A percentile compares a stretch with the other conserved stretches of the same genome.
These are phyloP conservation scores for Muntiacus reevesi DNA, from an alignment of 2,113 vertebrate species.

Conservation along the genomic window DNA sequence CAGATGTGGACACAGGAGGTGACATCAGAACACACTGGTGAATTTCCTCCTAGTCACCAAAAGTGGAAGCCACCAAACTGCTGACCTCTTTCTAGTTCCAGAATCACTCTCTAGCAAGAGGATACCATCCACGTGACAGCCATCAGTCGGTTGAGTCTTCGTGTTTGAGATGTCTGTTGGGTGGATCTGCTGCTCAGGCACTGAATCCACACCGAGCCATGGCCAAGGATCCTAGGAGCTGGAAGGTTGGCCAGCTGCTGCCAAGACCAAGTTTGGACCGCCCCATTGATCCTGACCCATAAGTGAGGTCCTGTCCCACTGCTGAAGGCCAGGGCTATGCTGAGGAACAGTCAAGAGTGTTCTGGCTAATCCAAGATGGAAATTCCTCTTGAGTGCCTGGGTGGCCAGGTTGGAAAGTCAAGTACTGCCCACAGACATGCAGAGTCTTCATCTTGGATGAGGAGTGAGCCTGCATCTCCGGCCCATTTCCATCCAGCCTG, in stretches of 20 bases:
- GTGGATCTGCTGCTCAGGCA: slow-evolving; percentile 3
- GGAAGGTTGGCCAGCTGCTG: neutral
- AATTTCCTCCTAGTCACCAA: neutral
- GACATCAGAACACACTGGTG: neutral
- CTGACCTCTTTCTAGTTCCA: neutral
- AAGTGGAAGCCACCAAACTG: slow-evolving; percentile 14
- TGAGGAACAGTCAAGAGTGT: neutral
- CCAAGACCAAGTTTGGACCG: neutral
- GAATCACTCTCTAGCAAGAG: slow-evolving; percentile 29
- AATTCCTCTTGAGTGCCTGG: neutral
- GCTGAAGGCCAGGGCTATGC: neutral
- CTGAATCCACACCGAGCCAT: neutral
- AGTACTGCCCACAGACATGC: neutral
- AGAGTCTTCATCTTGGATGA: neutral
- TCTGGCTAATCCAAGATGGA: neutral
- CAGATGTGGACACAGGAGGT: neutral
- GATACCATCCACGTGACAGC: neutral
- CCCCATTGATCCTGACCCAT: neutral
- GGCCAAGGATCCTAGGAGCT: slow-evolving; percentile 31
- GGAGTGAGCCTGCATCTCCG: slow-evolving; percentile 11
- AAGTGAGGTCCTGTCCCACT: neutral
- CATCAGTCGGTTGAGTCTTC: neutral
- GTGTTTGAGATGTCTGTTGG: neutral
- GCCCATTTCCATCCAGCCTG: slow-evolving; percentile 16
- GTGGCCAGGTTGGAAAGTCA: neutral